Evolutionary conservation across 2,888 invertebrate genomes (phyloP).

Genomic region (Drosophila quinaria): DNA sequence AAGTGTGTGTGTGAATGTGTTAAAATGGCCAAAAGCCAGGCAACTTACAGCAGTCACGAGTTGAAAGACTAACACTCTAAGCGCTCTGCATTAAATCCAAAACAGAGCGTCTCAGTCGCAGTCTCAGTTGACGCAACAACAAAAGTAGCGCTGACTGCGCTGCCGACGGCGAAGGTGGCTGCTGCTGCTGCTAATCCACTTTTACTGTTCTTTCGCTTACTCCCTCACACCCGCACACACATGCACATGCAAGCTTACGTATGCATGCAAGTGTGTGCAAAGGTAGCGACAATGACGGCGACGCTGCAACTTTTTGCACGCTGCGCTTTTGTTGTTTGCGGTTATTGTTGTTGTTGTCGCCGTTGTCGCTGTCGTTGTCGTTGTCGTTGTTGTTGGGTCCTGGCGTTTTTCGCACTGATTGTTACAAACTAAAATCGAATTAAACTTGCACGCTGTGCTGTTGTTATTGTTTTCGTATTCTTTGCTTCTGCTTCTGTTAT

Average conservation of each 20-base stretch:
- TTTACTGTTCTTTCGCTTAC: conserved; percentile 58
- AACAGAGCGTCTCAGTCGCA: conserved; percentile 38
- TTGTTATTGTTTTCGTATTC: conserved; percentile 23
- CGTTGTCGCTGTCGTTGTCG: conserved; percentile 28
- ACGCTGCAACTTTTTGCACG: conserved; percentile 41
- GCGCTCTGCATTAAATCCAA: conserved; percentile 60
- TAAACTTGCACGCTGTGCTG: conserved; percentile 69
- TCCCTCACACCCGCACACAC: conserved; percentile 24
- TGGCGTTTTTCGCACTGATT: conserved; percentile 72
- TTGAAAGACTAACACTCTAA: conserved; percentile 63
- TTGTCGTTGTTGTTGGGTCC: conserved; percentile 35
- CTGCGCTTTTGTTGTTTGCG: conserved; percentile 45
- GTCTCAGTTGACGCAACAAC: conserved; percentile 28
- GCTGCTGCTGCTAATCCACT: conserved; percentile 61
- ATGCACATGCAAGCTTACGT: conserved; percentile 12
- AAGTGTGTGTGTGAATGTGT: conserved; percentile 10
- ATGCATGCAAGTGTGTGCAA: conserved; percentile 27
- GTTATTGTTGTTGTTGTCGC: conserved; percentile 30
- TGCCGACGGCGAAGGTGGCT: conserved; percentile 47
- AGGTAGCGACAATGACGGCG: conserved; percentile 52
- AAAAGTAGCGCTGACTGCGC: conserved; percentile 40
- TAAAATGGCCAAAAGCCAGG: conserved; percentile 45
- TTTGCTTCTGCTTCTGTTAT: conserved; percentile 15
- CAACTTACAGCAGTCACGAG: conserved; percentile 68
- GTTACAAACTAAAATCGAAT: conserved; percentile 80